Evolutionary conservation across 2,888 invertebrate species (phyloP), one percentile per base, ranked within the genome.

Genomic region (Tipula lateralis): DNA sequence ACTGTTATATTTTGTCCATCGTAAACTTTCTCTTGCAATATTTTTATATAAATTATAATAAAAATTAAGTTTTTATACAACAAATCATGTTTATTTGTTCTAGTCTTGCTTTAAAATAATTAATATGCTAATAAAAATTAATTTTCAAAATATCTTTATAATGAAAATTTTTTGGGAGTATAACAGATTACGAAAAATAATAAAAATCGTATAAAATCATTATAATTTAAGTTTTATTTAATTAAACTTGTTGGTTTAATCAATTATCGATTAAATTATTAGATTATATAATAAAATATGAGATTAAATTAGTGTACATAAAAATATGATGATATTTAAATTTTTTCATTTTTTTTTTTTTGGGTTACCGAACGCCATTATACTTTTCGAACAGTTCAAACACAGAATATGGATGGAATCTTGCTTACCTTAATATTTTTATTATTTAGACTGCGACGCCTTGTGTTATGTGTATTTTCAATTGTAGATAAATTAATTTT

Each of bases 321-420:
- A 66, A 66, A 24, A 66, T 66, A 24, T 66, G 19, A 0, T 1
- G 24, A 66, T 24, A 24, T 24, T 66, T 16, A 3, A n/a, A 39
- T 12, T 16, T 50, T 66, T 24, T n/a, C n/a, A n/a, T n/a, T 66
- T 66, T 66, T 66, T 66, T 24, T 9, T 66, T 66, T 66, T 24
- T 66, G 66, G 66, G 66, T 66, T 66, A 66, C 24, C 24, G 24
- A 66, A 66, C 66, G 66, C 66, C 66, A 66, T 66, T 66, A 66
- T 66, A 66, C 24, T 66, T 66, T 66, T 66, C 66, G 66, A 66
- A 66, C 66, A 66, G 66, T 66, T 66, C 24, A 24, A 19, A 66
- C 66, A 66, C 24, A 66, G 24, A 66, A 66, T 66, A 66, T 66
- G 66, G 24, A 66, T 16, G 44, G 39, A 66, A 24, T 66, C 66